Conservation (phyloP, 2,888 invertebrate genomes). For the Idaea dimidiata region DNA sequence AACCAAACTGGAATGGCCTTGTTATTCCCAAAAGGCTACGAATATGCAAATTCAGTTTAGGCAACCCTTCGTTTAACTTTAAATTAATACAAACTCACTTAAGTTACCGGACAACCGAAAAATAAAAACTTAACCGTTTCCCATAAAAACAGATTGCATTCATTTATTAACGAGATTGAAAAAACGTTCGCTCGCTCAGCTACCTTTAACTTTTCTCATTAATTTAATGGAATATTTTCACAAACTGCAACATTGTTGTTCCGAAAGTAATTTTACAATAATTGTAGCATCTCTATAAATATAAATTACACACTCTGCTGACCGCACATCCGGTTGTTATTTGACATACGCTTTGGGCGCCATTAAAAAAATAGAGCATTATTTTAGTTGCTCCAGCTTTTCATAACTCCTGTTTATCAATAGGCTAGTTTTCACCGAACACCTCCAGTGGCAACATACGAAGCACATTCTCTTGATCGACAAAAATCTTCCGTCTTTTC, state of each 20-base stretch:
- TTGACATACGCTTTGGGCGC: no score
- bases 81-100: constrained; percentile 33
- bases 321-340: no score
- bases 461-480: no score
- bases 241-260: constrained; percentile 5
- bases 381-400: no score
- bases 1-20: neutral
- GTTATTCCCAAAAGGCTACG: constrained; percentile 29
- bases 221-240: constrained; percentile 20
- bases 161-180: constrained; percentile 40
- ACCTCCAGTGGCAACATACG: no score
- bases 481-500: no score
- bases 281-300: no score
- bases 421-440: no score
- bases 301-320: no score
- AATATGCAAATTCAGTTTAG: constrained; percentile 44
- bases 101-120: constrained; percentile 24
- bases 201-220: constrained; percentile 36
- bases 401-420: no score
- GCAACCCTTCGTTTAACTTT: constrained; percentile 30
- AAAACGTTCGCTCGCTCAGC: constrained; percentile 26
- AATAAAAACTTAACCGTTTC: constrained; percentile 18
- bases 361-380: no score
- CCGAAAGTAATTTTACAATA: neutral
- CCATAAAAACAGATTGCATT: constrained; percentile 34